Percentiles rank a stretch among this genome's conserved stretches.
Conservation (phyloP, 1,140 invertebrate genomes). For the Orius laevigatus region DNA sequence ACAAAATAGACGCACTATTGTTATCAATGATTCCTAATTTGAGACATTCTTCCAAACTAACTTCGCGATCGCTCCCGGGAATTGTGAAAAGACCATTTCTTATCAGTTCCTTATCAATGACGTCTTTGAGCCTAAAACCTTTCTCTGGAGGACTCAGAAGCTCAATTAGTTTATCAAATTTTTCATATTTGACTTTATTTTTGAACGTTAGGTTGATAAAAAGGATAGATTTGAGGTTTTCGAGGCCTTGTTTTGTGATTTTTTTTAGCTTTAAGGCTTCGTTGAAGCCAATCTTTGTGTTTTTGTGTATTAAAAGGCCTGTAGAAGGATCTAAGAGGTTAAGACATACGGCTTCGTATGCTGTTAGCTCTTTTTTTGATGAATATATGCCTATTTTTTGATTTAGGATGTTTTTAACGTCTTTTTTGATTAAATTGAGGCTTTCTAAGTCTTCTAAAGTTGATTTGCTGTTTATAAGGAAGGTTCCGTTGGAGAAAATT, state of each 20-base stretch:
- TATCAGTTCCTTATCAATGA: neutral
- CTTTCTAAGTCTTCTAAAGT: constrained; percentile 35
- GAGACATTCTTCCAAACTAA: constrained; percentile 77
- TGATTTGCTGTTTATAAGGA: neutral
- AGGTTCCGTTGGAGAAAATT: constrained; percentile 1
- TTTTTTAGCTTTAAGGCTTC: constrained; percentile 69
- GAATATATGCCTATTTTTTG: constrained; percentile 64
- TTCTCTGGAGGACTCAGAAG: too few relatives aligned
- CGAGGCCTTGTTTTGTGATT: constrained; percentile 70
- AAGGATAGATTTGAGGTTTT: constrained; percentile 42
- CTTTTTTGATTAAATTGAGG: constrained; percentile 46
- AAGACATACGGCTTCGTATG: constrained; percentile 70
- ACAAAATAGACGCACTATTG: constrained; percentile 48
- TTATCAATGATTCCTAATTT: constrained; percentile 70
- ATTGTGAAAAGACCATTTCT: constrained; percentile 60
- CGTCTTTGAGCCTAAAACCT: constrained; percentile 2
- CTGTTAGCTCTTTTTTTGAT: constrained; percentile 50
- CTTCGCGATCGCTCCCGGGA: constrained; percentile 64
- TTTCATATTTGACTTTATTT: too few relatives aligned
- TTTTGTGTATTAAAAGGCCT: constrained; percentile 66
- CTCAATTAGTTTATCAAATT: too few relatives aligned
- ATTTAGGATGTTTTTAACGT: constrained; percentile 71
- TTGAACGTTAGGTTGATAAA: constrained; percentile 4
- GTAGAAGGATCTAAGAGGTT: constrained; percentile 69
- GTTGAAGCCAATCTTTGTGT: constrained; percentile 62